Percentiles rank a stretch among this genome's conserved stretches.
phyloP scores from a whole-genome alignment of 1,140 invertebrate species.

The Monomorium pharaonis region DNA sequence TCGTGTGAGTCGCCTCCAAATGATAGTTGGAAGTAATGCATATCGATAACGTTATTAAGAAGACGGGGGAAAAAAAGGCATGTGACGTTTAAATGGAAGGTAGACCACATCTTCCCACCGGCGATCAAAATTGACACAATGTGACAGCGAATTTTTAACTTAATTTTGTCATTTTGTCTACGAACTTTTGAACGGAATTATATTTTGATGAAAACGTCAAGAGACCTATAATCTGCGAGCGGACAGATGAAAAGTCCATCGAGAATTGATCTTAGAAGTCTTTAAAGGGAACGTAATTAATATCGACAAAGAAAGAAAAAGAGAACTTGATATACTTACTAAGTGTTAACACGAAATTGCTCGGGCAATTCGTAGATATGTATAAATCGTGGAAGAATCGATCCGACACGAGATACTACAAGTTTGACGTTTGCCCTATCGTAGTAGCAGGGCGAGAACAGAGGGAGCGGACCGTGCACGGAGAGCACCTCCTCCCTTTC shows the following conservation, averaged over 20 bases:
- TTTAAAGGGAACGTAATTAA: too few species aligned
- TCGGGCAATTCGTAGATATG: neutral
- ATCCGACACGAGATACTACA: neutral
- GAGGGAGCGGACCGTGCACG: too few species aligned
- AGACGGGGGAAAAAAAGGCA: neutral
- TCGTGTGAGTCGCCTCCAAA: conserved; percentile 22
- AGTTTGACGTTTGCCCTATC: conserved; percentile 25
- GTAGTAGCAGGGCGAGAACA: neutral
- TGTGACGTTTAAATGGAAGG: neutral
- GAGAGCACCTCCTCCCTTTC: conserved; percentile 4
- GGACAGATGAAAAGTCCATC: neutral
- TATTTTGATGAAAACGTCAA: neutral
- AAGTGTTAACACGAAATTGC: neutral
- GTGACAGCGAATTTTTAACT: neutral
- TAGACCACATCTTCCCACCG: too few species aligned
- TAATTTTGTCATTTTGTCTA: neutral
- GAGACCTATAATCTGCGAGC: neutral
- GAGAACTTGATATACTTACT: too few species aligned
- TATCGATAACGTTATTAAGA: conserved; percentile 37
- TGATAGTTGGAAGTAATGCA: conserved; percentile 1
- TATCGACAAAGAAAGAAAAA: too few species aligned
- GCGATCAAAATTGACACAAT: neutral
- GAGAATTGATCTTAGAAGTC: neutral
- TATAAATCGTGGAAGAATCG: neutral
- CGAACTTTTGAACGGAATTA: neutral